Evolutionary conservation across 1,140 invertebrate genomes (phyloP).

Genomic region (Drosophila punjabiensis): DNA sequence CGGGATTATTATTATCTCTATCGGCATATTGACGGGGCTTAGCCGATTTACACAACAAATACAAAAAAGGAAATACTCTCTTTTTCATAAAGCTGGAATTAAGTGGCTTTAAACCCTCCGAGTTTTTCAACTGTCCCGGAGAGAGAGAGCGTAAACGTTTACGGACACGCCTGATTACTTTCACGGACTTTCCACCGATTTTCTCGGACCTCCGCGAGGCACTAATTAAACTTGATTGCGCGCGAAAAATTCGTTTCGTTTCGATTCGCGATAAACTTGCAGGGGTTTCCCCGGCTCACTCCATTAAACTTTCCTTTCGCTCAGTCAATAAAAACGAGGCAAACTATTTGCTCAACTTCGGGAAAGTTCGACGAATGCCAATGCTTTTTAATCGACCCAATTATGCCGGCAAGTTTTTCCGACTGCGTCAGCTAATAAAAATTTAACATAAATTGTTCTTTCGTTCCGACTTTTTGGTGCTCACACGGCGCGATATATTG

Average conservation of each 20-base stretch:
- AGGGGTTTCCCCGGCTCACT: constrained; percentile 25
- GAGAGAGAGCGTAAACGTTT: constrained; percentile 8
- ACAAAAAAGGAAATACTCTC: not conserved
- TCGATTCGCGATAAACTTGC: constrained; percentile 25
- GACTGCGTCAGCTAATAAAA: constrained; percentile 59
- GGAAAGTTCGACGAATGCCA: constrained; percentile 61
- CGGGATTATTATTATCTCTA: constrained; percentile 52
- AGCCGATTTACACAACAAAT: not conserved
- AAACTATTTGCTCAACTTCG: constrained; percentile 71
- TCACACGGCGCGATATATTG: constrained; percentile 67
- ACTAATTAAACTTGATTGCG: constrained; percentile 60
- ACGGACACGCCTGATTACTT: constrained; percentile 36
- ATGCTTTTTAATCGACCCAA: constrained; percentile 76
- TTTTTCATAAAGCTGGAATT: not conserved
- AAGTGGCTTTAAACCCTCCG: constrained; percentile 6
- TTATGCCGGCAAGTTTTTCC: constrained; percentile 68
- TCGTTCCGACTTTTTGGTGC: constrained; percentile 31
- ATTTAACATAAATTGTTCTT: constrained; percentile 63
- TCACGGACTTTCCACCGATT: constrained; percentile 11
- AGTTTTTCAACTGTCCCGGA: not conserved
- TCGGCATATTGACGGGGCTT: constrained; percentile 35
- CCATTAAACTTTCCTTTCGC: constrained; percentile 60
- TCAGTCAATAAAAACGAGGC: constrained; percentile 70
- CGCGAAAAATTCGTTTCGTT: constrained; percentile 36
- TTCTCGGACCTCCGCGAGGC: constrained; percentile 13